Evolutionary conservation across 2,888 invertebrate genomes (phyloP).

Genomic region (Cataglyphis cursor): DNA sequence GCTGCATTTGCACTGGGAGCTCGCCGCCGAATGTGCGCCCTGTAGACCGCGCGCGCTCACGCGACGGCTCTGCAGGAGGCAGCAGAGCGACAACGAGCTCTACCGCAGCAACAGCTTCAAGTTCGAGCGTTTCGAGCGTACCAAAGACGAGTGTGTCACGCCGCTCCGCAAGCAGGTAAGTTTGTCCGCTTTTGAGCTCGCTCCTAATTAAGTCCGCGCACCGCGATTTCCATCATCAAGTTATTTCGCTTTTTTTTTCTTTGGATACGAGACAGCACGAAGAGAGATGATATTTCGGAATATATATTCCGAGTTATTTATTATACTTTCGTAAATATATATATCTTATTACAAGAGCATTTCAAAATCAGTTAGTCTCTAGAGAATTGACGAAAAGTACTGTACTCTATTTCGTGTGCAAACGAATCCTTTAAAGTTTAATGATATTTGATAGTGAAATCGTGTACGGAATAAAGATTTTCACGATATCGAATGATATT

Average conservation of each 20-base stretch:
- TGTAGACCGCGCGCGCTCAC: slow-evolving; percentile 89
- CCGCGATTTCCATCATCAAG: background rate
- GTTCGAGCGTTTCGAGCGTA: slow-evolving; percentile 93
- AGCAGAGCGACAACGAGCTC: slow-evolving; percentile 93
- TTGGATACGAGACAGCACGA: background rate
- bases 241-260: background rate
- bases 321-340: slow-evolving; percentile 7
- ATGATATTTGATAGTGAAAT: background rate
- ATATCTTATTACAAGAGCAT: slow-evolving; percentile 17
- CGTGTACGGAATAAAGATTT: background rate
- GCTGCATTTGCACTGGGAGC: slow-evolving; percentile 88
- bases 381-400: slow-evolving; percentile 1
- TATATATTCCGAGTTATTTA: background rate
- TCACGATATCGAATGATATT: background rate
- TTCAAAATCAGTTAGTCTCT: slow-evolving; percentile 5
- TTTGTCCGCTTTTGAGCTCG: slow-evolving; percentile 16
- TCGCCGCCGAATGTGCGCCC: slow-evolving; percentile 88
- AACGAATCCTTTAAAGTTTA: slow-evolving; percentile 32
- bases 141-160: slow-evolving; percentile 89
- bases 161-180: slow-evolving; percentile 91
- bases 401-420: slow-evolving; percentile 22
- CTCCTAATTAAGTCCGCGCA: slow-evolving; percentile 16
- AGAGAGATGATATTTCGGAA: background rate
- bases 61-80: slow-evolving; percentile 91
- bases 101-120: slow-evolving; percentile 96